A percentile compares a stretch with the other conserved stretches of the same genome.
These are phyloP conservation scores for Drosophila nigricruria DNA, from an alignment of 2,888 invertebrate genomes.

Conservation along the genomic window DNA sequence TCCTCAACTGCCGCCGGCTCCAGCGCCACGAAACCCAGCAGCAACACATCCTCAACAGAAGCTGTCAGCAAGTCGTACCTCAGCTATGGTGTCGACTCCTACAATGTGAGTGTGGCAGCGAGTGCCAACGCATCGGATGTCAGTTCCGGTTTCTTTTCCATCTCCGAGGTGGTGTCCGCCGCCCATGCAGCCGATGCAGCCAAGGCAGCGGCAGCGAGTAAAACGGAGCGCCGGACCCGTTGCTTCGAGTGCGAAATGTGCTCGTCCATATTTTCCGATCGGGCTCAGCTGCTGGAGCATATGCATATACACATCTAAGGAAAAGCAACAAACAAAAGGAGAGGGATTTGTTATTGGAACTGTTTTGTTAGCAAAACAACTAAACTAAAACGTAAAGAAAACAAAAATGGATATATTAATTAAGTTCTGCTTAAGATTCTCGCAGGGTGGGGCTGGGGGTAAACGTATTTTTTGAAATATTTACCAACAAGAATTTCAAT, in stretches of 20 bases:
- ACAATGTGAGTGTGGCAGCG: conserved; percentile 57
- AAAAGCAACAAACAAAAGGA: conserved; percentile 2
- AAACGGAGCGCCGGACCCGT: conserved; percentile 69
- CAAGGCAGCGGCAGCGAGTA: conserved; percentile 62
- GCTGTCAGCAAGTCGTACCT: conserved; percentile 63
- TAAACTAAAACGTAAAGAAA: conserved; percentile 22
- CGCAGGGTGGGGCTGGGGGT: conserved; percentile 15
- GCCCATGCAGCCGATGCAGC: conserved; percentile 72
- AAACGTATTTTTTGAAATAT: conserved; percentile 70
- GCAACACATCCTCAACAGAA: conserved; percentile 11
- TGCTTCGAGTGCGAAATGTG: conserved; percentile 94
- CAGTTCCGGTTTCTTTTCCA: conserved; percentile 69
- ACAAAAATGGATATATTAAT: conserved; percentile 31
- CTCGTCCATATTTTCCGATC: conserved; percentile 90
- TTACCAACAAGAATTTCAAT: conserved; percentile 55
- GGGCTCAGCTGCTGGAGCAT: conserved; percentile 91
- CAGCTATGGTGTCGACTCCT: conserved; percentile 68
- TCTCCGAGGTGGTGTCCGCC: conserved; percentile 74
- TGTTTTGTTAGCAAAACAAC: conserved; percentile 28
- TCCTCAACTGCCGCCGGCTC: conserved; percentile 8
- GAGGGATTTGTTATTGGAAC: conserved; percentile 46
- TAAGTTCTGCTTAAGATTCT: conserved; percentile 55
- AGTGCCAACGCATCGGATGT: conserved; percentile 64
- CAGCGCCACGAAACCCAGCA: conserved; percentile 49
- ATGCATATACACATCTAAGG: conserved; percentile 91